Conservation (phyloP, 2,797 vertebrate species). For the Perodicticus potto region DNA sequence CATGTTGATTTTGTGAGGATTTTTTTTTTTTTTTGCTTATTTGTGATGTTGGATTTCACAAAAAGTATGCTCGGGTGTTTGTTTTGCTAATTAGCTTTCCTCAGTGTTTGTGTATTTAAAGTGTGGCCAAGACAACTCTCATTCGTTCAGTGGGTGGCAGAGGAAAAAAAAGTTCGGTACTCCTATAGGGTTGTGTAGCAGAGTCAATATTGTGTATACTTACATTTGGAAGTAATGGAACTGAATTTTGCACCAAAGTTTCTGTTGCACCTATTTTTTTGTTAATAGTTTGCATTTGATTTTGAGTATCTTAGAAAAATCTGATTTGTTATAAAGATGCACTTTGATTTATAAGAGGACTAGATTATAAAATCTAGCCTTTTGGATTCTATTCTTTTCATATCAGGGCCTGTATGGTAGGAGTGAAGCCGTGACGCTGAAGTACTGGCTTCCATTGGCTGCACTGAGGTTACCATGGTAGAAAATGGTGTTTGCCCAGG, state of each 20-base stretch:
- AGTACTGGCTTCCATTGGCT: background rate
- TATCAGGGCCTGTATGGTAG: background rate
- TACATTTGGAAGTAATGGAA: background rate
- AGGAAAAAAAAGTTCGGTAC: no score
- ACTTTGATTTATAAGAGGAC: background rate
- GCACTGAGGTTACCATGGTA: background rate
- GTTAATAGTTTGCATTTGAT: background rate
- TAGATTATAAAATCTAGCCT: background rate
- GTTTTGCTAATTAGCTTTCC: no score
- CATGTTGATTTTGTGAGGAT: no score
- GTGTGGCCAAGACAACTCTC: no score
- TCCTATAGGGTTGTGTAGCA: background rate
- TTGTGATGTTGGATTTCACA: no score
- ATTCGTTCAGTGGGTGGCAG: no score
- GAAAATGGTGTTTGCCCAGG: background rate
- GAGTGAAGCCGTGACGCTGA: background rate
- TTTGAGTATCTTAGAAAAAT: background rate
- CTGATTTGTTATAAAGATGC: background rate
- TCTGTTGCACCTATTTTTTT: background rate
- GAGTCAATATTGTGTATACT: background rate
- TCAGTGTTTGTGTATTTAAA: no score
- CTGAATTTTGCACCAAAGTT: background rate
- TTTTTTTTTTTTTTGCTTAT: no score
- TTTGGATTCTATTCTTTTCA: background rate
- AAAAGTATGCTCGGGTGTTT: no score